Percentiles rank a stretch among this genome's conserved stretches.
Conservation (phyloP, 2,113 vertebrate genomes). For the Mesoclemmys tuberculata region DNA sequence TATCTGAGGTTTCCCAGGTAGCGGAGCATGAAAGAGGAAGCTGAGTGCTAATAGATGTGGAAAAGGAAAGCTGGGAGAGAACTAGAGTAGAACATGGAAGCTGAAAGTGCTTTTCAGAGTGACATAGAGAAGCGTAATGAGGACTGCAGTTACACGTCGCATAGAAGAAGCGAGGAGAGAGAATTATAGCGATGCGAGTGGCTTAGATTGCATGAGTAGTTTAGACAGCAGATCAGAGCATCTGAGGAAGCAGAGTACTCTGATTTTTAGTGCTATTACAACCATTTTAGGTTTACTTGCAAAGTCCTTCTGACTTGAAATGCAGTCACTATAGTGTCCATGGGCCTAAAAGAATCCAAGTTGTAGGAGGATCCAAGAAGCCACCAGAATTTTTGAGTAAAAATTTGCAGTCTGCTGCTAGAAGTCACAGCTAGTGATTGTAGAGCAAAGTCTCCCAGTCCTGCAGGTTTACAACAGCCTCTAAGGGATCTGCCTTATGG, state of each 20-base stretch:
- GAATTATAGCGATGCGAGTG: neutral
- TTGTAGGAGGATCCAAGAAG: neutral
- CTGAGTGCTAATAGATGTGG: conserved; percentile 11
- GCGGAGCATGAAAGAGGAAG: conserved; percentile 40
- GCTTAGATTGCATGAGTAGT: neutral
- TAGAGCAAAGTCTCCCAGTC: neutral
- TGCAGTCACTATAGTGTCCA: neutral
- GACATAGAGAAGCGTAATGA: neutral
- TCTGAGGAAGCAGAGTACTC: neutral
- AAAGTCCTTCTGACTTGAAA: neutral
- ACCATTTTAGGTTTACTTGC: neutral
- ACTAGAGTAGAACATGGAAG: neutral
- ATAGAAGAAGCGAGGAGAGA: neutral
- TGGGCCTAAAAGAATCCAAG: neutral
- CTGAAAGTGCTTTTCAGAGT: neutral
- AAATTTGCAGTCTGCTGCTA: neutral
- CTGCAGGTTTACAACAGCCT: neutral
- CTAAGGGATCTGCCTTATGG: rapidly evolving
- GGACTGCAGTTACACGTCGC: neutral
- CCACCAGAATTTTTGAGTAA: neutral
- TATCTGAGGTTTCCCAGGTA: conserved; percentile 63
- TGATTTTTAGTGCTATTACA: neutral
- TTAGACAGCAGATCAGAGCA: neutral
- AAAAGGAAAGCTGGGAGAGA: neutral
- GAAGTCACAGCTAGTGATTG: rapidly evolving